Base-by-base conservation (phyloP, 2,797 vertebrate species). In the Jordanella pulchra region DNA sequence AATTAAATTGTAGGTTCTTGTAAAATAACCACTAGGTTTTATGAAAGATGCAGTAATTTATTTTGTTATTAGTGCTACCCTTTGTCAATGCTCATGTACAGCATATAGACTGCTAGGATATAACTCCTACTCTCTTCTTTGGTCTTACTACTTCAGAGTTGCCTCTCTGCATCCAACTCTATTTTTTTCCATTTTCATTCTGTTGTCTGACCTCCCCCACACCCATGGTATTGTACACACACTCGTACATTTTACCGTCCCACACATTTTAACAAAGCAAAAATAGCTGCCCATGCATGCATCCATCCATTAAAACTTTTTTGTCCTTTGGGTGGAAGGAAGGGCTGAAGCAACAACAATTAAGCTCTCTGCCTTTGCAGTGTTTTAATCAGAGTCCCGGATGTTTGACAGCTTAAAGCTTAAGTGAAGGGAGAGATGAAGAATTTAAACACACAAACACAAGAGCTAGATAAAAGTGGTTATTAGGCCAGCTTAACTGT, bases 301-400 rank as follows among this genome's bases (percentile, higher is more conserved):
- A 76, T 75, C 83, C 84, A 76, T 82, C 80, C 76, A 80, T 87
- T 85, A 83, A 39, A 84, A 82, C 80, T 58, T 13, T 75, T 76
- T 45, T 55, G 58, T 58, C 77, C 58, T 67, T 73, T 73, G 76
- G 67, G 78, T 72, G 60, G 54, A n/a, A 75, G 79, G 50, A 21
- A 23, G 54, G 79, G 69, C 71, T 4, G 48, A 77, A 71, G 78
- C 77, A 83, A 32, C 73, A 79, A 72, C 82, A 85, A 82, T 86
- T 85, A 86, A 78, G 80, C 76, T 9, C 58, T 74, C 81, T 82
- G 72, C 77, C 79, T 72, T 73, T 56, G 69, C 75, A 71, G 78
- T 86, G 81, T 85, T 87, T 86, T 82, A 1, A 7, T 81, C 81
- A 77, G 66, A 74, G 72, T 77, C 77, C 75, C 73, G 84, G 89